Base-by-base conservation (phyloP, 2,113 vertebrate genomes). In the Gulo gulo region DNA sequence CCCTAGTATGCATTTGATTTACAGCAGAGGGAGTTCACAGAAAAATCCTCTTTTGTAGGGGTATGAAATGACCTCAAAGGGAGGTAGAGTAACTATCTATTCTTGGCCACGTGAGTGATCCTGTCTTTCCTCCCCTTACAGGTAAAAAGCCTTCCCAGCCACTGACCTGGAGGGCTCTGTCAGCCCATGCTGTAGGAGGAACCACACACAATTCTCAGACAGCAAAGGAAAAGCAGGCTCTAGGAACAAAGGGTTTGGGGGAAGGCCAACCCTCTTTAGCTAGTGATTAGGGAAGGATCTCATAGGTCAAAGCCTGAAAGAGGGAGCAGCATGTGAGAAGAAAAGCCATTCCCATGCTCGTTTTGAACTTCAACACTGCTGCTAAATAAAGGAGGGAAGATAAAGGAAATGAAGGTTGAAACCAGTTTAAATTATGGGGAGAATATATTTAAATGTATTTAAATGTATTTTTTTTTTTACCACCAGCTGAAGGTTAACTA, bases 221-320 rank as follows among this genome's bases (percentile, higher is more conserved):
- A 97, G 98, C 96, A 98, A 98, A 97, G 95, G 97, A 96, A 96
- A 98, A 98, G 94, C 73, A 98, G 94, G 52, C 90, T 98, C 29
- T 52, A 76, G 55, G 39, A 98, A 98, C 98, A 98, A 98, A 98
- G 98, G 92, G 93, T 97, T 97, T 97, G 96, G 74, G 95, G 97
- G 91, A 98, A 98, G 97, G 98, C 87, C 97, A 97, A 95, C 24
- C 81, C 98, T 95, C 89, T 97, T 90, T 96, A 98, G 97, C 98
- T 98, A 97, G 91, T 94, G 86, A 96, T 97, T 97, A 0, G 0
- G 94, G 97, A 83, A 97, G 95, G 94, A 98, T 93, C 85, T 97
- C 69, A 92, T 94, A 97, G 97, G 96, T 90, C 97, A 8, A 0
- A 0, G 3, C 79, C 93, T 91, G 34, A 7, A 36, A 97, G 93